Conservation (phyloP, 2,797 vertebrate genomes). For the Sebastes jordani region DNA sequence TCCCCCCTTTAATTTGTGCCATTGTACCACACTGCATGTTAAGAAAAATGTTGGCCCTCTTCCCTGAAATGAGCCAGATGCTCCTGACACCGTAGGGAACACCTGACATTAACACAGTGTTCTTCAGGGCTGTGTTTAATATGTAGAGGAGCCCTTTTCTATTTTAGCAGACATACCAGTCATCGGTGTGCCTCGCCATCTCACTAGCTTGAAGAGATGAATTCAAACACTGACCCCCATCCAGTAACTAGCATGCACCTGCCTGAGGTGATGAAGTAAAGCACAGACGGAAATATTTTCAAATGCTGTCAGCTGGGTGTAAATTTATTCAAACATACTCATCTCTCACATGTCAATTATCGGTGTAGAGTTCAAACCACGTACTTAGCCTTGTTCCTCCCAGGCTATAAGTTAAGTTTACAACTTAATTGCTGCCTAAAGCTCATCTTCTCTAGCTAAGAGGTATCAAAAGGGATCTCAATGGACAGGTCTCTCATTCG, state of each 20-base stretch:
- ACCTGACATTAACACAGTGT: constrained; percentile 74
- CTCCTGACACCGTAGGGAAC: constrained; percentile 70
- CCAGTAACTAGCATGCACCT: constrained; percentile 2
- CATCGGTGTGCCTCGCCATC: constrained; percentile 26
- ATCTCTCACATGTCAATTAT: constrained; percentile 49
- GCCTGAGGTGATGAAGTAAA: constrained; percentile 47
- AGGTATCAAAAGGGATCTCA: constrained; percentile 70
- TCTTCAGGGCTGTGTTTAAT: constrained; percentile 75
- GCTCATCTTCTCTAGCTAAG: constrained; percentile 55
- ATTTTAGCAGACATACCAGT: constrained; percentile 49
- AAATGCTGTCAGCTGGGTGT: constrained; percentile 51
- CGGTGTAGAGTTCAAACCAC: constrained; percentile 45
- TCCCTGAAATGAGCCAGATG: constrained; percentile 64
- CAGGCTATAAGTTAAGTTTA: constrained; percentile 47
- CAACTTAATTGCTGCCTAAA: constrained; percentile 71
- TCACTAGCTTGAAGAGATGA: constrained; percentile 45
- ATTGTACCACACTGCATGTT: constrained; percentile 34
- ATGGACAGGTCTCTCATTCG: constrained; percentile 7
- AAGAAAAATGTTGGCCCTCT: constrained; percentile 43
- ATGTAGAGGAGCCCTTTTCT: constrained; percentile 69
- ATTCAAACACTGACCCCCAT: constrained; percentile 53
- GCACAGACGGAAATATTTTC: constrained; percentile 31
- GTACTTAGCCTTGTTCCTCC: constrained; percentile 35
- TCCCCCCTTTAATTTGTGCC: constrained; percentile 23
- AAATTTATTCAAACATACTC: constrained; percentile 54